phyloP scores from a whole-genome alignment of 2,888 invertebrate genomes.

The Mesopsocus fuscifrons region DNA sequence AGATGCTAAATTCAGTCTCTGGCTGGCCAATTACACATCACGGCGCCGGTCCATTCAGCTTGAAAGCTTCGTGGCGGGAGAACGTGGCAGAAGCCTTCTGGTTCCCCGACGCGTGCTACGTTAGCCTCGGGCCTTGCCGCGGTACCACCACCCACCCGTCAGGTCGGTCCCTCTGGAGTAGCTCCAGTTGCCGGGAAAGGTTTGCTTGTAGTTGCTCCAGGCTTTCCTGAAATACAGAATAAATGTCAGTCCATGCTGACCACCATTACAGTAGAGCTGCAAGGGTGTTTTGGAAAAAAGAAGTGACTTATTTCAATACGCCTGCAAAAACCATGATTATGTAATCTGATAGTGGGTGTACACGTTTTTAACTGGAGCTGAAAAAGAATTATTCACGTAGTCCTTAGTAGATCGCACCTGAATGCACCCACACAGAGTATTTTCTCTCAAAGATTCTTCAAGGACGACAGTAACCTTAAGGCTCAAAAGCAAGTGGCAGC shows the following conservation, averaged over 20 bases:
- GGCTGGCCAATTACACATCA: too few species aligned
- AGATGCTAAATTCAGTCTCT: too few species aligned
- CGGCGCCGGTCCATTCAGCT: too few species aligned
- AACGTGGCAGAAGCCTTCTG: too few species aligned
- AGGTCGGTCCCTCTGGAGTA: constrained; percentile 28
- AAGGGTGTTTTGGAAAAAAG: constrained; percentile 3
- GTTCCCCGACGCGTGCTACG: too few species aligned
- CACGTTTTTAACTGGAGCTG: constrained; percentile 2
- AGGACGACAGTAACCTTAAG: neutral
- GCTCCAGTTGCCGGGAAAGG: constrained; percentile 42
- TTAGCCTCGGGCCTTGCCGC: constrained; percentile 19
- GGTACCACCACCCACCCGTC: constrained; percentile 34
- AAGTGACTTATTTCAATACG: constrained; percentile 8
- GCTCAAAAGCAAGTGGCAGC: too few species aligned
- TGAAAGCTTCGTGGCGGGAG: too few species aligned
- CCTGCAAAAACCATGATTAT: too few species aligned
- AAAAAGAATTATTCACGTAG: constrained; percentile 1
- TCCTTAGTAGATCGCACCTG: neutral
- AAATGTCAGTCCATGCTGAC: constrained; percentile 3
- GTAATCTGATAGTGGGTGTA: neutral
- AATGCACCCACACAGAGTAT: neutral
- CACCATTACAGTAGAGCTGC: too few species aligned
- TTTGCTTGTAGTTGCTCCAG: constrained; percentile 44
- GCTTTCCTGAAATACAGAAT: constrained; percentile 34
- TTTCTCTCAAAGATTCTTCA: neutral